Base-by-base conservation (phyloP, 2,113 vertebrate species). In the Xenus cinereus region DNA sequence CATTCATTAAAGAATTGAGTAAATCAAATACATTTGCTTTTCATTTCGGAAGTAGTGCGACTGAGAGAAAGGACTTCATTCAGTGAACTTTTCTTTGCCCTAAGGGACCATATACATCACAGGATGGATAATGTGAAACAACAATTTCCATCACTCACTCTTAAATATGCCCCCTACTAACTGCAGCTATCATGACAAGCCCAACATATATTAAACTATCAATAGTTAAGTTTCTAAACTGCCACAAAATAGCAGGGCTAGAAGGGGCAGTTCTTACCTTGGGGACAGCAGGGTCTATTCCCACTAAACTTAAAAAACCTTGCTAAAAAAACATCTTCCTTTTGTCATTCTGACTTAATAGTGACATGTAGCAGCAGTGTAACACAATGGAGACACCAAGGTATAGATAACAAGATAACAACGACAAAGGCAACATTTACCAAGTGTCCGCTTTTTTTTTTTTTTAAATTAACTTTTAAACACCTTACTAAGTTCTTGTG, bases 21-120 rank as follows among this genome's bases (percentile, higher is more conserved):
- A 83, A 93, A 86, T 81, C 69, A 94, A 93, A 83, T 79, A 80
- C 46, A 85, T 84, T 84, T 90, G 80, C 23, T 90, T 91, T 92
- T 77, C 23, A 2, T 81, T 84, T 78, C 81, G 27, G 67, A 86
- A 75, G 37, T 10, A 74, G 60, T 16, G 41, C 43, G 68, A 67
- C 64, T 88, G 63, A 69, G 15, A 81, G 75, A 37, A 92, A 86
- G 48, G 60, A 68, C 60, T 87, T 81, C 6, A 76, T 56, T 85
- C 59, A 50, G n/a, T n/a, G 72, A 76, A 45, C 63, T 90, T 68
- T 71, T 62, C 68, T 95, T 73, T 96, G 71, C 95, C 72, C 75
- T 84, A 43, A 41, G 85, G 79, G 68, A 71, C 60, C 13, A 46
- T 21, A 74, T 19, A 67, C n/a, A 92, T 63, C 72, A 64, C 43